phyloP scores from a whole-genome alignment of 1,140 invertebrate species.

The Drosophila subpulchrella region DNA sequence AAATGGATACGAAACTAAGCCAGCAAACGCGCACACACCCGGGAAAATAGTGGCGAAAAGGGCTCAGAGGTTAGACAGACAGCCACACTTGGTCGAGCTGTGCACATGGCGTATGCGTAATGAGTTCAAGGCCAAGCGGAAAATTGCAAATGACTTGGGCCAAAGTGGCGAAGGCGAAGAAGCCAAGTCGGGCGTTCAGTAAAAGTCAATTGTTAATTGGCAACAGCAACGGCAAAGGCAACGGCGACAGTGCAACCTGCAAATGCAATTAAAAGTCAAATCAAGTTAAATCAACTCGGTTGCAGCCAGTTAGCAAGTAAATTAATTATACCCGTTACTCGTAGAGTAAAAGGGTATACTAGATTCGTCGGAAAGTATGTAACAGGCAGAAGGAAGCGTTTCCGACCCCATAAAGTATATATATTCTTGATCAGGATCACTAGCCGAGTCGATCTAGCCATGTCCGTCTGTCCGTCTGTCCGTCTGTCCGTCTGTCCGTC shows the following conservation, averaged over 20 bases:
- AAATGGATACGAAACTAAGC: slow-evolving; percentile 47
- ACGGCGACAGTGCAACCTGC: slow-evolving; percentile 12
- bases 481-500: too few relatives aligned
- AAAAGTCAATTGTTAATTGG: slow-evolving; percentile 78
- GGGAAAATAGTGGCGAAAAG: not conserved
- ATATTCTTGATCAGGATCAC: too few relatives aligned
- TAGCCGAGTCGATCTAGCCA: too few relatives aligned
- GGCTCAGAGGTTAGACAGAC: not conserved
- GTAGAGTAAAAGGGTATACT: too few relatives aligned
- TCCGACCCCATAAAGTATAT: too few relatives aligned
- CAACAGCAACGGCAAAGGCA: slow-evolving; percentile 43
- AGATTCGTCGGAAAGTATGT: too few relatives aligned
- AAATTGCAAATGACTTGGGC: slow-evolving; percentile 51
- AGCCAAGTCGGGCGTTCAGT: slow-evolving; percentile 52
- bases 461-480: too few relatives aligned
- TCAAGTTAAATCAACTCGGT: slow-evolving; percentile 60
- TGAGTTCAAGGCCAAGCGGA: slow-evolving; percentile 67
- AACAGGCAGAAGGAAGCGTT: too few relatives aligned
- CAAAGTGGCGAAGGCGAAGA: slow-evolving; percentile 28
- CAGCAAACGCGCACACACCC: slow-evolving; percentile 4
- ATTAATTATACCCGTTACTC: too few relatives aligned
- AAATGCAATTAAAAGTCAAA: slow-evolving; percentile 74
- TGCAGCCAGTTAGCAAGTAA: slow-evolving; percentile 46
- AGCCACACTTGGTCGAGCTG: slow-evolving; percentile 18
- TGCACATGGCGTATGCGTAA: slow-evolving; percentile 65